Conservation (phyloP, 2,888 invertebrate species). For the Spisula solida region DNA sequence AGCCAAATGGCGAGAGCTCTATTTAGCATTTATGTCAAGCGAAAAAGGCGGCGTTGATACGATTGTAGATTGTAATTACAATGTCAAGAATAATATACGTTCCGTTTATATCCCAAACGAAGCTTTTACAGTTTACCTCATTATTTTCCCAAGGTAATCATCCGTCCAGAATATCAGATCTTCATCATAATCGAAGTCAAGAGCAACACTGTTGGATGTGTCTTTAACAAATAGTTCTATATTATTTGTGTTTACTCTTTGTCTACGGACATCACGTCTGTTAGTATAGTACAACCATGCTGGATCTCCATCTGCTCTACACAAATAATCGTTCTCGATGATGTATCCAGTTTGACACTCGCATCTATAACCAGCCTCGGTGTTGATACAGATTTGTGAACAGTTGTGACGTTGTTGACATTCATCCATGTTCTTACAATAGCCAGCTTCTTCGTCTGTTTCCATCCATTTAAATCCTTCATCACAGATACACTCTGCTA, state of each 20-base stretch:
- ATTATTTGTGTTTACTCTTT: constrained; percentile 91
- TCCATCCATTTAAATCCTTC: constrained; percentile 40
- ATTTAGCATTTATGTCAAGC: no score
- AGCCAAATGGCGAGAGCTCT: no score
- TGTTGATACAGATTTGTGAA: constrained; percentile 97
- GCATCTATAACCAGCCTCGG: constrained; percentile 96
- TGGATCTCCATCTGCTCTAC: constrained; percentile 88
- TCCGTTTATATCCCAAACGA: background rate
- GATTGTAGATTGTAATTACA: no score
- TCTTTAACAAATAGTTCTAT: constrained; percentile 96
- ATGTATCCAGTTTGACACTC: constrained; percentile 96
- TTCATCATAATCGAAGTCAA: constrained; percentile 97
- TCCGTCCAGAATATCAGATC: constrained; percentile 99
- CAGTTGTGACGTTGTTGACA: constrained; percentile 94
- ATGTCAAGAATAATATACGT: background rate
- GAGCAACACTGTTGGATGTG: constrained; percentile 96
- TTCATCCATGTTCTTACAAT: constrained; percentile 93
- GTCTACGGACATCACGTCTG: constrained; percentile 96
- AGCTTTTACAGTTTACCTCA: constrained; percentile 91
- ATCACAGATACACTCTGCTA: constrained; percentile 55
- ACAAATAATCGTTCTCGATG: constrained; percentile 89
- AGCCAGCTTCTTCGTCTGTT: constrained; percentile 32
- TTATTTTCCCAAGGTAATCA: constrained; percentile 96
- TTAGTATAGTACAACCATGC: constrained; percentile 96
- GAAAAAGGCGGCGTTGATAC: no score